Conservation (phyloP, 1,140 invertebrate species). For the Branchinecta lynchi region DNA sequence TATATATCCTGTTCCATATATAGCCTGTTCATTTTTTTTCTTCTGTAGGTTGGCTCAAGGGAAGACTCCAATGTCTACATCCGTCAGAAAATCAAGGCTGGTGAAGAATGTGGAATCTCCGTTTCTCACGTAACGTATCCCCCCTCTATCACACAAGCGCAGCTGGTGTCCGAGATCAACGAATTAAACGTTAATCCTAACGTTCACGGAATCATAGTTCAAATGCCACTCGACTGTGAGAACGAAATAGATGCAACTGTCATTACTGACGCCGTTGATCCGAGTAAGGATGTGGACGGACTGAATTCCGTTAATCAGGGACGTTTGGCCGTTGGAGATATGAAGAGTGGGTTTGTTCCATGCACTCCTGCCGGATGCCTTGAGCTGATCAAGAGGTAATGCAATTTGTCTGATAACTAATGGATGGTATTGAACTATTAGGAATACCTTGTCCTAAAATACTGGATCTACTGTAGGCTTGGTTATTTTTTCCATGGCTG, state of each 20-base stretch:
- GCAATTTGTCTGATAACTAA: neutral
- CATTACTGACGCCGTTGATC: constrained; percentile 68
- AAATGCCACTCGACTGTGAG: constrained; percentile 80
- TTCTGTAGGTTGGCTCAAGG: constrained; percentile 54
- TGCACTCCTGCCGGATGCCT: constrained; percentile 87
- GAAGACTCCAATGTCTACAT: constrained; percentile 99
- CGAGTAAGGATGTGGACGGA: constrained; percentile 88
- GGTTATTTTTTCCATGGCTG: neutral
- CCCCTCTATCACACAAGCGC: constrained; percentile 55
- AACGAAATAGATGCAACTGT: constrained; percentile 66
- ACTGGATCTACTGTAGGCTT: neutral
- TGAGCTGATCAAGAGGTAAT: constrained; percentile 64
- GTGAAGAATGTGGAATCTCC: constrained; percentile 72
- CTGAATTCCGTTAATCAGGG: constrained; percentile 82
- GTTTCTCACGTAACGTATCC: constrained; percentile 68
- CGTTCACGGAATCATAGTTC: constrained; percentile 91
- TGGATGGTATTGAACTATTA: no score
- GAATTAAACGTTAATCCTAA: constrained; percentile 64
- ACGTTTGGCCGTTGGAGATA: constrained; percentile 62
- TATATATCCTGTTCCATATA: no score
- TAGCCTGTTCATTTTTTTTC: no score
- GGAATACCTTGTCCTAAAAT: no score
- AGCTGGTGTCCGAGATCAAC: constrained; percentile 51
- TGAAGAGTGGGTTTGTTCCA: constrained; percentile 62
- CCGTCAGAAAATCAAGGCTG: constrained; percentile 85